Conservation (phyloP, 2,113 vertebrate genomes). For the Ranitomeya imitator region DNA sequence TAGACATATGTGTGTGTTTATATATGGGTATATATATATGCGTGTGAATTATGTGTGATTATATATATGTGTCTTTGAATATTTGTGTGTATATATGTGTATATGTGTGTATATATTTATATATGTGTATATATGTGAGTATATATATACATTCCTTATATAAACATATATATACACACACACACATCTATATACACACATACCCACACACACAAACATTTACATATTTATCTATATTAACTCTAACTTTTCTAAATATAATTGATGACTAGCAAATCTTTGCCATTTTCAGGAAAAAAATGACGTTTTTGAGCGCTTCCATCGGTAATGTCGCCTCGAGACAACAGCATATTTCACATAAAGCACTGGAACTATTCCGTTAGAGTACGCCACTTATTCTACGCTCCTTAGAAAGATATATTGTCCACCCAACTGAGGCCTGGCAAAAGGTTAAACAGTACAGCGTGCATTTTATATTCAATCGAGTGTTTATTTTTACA, state of each 20-base stretch:
- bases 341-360: not conserved
- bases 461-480: constrained; percentile 44
- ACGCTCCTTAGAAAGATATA: constrained; percentile 3
- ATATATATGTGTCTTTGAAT: no score
- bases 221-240: no score
- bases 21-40: no score
- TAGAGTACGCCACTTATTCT: not conserved
- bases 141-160: no score
- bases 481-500: constrained; percentile 52
- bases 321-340: not conserved
- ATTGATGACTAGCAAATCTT: not conserved
- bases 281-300: not conserved
- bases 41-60: no score
- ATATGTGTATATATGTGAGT: no score
- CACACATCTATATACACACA: not conserved
- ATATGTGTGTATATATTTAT: no score
- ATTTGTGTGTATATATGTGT: no score
- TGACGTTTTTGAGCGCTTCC: no score
- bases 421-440: not conserved
- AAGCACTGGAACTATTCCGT: not conserved
- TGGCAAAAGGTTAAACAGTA: constrained; percentile 34
- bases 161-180: no score
- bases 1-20: no score
- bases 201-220: not conserved
- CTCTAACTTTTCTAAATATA: no score